Evolutionary conservation across 2,113 vertebrate species (phyloP), one percentile per base, ranked within the genome.

Genomic region (Phylloscopus trochiloides): DNA sequence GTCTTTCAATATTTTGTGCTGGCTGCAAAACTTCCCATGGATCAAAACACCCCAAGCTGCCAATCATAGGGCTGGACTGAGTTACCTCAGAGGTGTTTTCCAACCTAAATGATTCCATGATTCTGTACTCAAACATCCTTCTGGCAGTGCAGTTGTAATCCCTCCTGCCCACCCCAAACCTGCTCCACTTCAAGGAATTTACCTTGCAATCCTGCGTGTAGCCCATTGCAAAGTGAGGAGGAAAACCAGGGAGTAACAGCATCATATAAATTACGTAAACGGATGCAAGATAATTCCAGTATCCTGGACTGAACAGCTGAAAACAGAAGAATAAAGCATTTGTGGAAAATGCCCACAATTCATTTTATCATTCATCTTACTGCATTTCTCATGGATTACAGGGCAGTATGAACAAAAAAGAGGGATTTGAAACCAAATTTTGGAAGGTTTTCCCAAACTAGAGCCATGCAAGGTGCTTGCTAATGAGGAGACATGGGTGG

Each of bases 221-320:
- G 87, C 98, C 98, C 98, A 99, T 99, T 2, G 99, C 98, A 51
- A 99, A 99, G 63, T 98, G 98, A 12, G 98, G 98, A 7, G 98
- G 98, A 96, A 99, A 98, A 9, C 98, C 98, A 42, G 98, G 90
- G 97, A n/a, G 97, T 94, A 94, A 32, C 29, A 92, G 0, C 67
- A 94, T 2, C 77, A 73, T 68, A 17, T 94, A 54, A 4, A 52
- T 0, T 7, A 93, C 1, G 75, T 94, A 67, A n/a, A 75, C 0
- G 7, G 4, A 2, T 17, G 70, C 1, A 18, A 96, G 59, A 42
- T 9, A 65, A 57, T 51, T 3, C 96, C 93, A 95, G 17, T 45
- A 22, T 0, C 0, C 0, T 32, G 14, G 0, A 3, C 12, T 0
- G 8, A 24, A 0, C 17, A 21, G 1, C 97, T 97, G 94, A 40